phyloP scores from a whole-genome alignment of 2,113 vertebrate genomes.

The Riparia riparia region DNA sequence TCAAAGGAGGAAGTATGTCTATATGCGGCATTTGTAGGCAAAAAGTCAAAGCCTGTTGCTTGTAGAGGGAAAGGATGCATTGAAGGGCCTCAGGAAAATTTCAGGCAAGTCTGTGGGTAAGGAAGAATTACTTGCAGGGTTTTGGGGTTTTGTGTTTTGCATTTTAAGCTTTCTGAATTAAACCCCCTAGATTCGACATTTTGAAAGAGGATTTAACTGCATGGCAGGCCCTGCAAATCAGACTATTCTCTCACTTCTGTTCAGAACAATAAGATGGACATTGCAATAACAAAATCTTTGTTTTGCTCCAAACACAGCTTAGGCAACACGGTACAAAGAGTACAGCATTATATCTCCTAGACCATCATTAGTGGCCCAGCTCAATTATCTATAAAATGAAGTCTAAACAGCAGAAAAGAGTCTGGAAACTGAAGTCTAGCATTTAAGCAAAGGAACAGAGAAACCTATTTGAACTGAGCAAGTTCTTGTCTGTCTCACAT shows the following conservation, averaged over 20 bases:
- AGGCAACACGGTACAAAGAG: background rate
- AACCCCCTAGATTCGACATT: background rate
- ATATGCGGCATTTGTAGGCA: accelerated
- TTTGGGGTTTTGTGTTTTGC: background rate
- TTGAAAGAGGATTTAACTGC: background rate
- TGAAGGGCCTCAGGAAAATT: background rate
- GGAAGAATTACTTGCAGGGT: background rate
- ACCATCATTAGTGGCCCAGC: background rate
- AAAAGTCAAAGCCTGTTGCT: background rate
- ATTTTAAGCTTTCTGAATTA: background rate
- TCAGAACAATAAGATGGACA: background rate
- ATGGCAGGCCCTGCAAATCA: background rate
- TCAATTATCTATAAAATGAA: background rate
- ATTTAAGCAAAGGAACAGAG: background rate
- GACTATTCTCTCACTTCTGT: background rate
- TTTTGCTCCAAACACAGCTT: background rate
- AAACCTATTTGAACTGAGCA: background rate
- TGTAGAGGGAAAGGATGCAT: background rate
- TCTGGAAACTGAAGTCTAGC: background rate
- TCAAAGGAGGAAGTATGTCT: background rate
- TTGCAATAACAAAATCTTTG: background rate
- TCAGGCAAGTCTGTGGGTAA: background rate
- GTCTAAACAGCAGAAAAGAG: background rate
- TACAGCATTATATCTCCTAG: background rate
- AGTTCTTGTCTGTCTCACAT: background rate